phyloP scores from a whole-genome alignment of 2,113 vertebrate genomes.

The human region DNA sequence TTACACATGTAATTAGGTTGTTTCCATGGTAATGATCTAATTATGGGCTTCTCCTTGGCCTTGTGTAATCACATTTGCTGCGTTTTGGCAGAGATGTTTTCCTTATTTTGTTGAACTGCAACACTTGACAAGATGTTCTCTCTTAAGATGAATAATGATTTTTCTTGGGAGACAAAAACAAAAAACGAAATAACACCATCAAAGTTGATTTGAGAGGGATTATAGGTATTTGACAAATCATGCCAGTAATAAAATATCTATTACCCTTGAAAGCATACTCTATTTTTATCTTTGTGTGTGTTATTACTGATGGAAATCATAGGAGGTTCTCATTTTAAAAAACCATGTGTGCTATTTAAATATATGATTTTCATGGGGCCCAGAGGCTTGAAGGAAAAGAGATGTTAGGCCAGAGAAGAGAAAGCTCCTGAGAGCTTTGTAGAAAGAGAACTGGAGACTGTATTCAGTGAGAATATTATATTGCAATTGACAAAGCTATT shows the following conservation, averaged over 20 bases:
- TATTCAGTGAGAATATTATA: conserved; percentile 75
- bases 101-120: conserved; percentile 87
- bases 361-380: conserved; percentile 66
- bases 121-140: conserved; percentile 86
- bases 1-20: conserved; percentile 90
- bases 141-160: conserved; percentile 85
- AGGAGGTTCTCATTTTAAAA: conserved; percentile 71
- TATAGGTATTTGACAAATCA: conserved; percentile 76
- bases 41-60: conserved; percentile 87
- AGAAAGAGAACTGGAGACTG: conserved; percentile 60
- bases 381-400: conserved; percentile 64
- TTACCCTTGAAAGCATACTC: conserved; percentile 72
- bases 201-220: conserved; percentile 77
- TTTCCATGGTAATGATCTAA: conserved; percentile 92
- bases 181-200: conserved; percentile 70
- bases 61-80: conserved; percentile 89
- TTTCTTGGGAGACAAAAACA: conserved; percentile 74
- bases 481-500: conserved; percentile 79
- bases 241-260: conserved; percentile 71
- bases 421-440: conserved; percentile 69
- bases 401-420: conserved; percentile 74
- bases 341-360: conserved; percentile 38
- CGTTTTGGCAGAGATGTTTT: conserved; percentile 87
- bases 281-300: conserved; percentile 63
- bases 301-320: conserved; percentile 71